A percentile compares a stretch with the other conserved stretches of the same genome.
Conservation (phyloP, 2,113 vertebrate species). For the Petrocephalus microphthalmus region DNA sequence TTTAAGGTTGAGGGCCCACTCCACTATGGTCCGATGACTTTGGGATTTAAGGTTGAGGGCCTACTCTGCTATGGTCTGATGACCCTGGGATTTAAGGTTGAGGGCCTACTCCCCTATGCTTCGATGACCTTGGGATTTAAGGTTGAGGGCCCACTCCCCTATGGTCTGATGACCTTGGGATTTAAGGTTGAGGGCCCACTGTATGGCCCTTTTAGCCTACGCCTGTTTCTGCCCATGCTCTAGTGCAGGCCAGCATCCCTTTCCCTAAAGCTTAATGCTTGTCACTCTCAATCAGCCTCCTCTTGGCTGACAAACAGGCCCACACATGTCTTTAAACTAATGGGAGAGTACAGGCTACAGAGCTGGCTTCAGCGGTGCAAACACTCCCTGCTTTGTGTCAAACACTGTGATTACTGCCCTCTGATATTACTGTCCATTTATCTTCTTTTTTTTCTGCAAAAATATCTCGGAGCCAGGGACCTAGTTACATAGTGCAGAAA, state of each 20-base stretch:
- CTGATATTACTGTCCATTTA: neutral
- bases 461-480: neutral
- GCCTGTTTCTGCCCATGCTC: neutral
- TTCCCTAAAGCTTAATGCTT: neutral
- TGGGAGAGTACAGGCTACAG: neutral
- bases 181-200: neutral
- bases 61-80: too few relatives aligned
- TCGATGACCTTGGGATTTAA: neutral
- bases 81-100: neutral
- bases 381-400: neutral
- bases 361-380: neutral
- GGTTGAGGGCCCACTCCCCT: neutral
- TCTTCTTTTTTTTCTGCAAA: neutral
- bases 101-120: too few relatives aligned
- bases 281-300: neutral
- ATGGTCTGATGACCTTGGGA: neutral
- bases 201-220: neutral
- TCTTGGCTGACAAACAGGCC: neutral
- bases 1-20: neutral
- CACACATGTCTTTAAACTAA: neutral
- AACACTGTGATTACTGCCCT: slow-evolving; percentile 3
- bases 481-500: neutral
- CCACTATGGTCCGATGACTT: neutral
- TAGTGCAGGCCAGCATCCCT: neutral
- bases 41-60: neutral